Percentiles rank a stretch among this genome's conserved stretches.
Conservation (phyloP, 2,113 vertebrate species). For the Cariama cristata region DNA sequence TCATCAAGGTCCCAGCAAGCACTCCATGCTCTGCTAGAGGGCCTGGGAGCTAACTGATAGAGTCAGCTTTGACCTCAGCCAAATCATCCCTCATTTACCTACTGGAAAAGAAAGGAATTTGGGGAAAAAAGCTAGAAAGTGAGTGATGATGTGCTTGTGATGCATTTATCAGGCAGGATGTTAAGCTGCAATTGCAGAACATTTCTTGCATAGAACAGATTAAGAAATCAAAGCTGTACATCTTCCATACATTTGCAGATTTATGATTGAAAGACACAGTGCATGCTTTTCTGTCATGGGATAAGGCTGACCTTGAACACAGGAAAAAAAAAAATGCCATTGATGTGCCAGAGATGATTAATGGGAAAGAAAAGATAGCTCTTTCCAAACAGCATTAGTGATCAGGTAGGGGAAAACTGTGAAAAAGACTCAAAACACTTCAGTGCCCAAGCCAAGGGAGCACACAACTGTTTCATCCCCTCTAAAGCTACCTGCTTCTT, state of each 20-base stretch:
- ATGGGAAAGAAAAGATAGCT: background rate
- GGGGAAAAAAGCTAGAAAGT: background rate
- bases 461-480: background rate
- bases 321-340: background rate
- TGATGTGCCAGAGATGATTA: background rate
- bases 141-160: background rate
- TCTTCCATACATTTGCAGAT: constrained; percentile 32
- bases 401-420: background rate
- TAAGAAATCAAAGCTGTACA: constrained; percentile 30
- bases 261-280: constrained; percentile 16
- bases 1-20: background rate
- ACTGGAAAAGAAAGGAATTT: background rate
- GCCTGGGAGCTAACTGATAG: background rate
- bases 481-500: background rate
- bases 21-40: background rate
- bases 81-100: background rate
- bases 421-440: background rate
- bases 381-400: background rate
- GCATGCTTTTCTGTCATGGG: constrained; percentile 3
- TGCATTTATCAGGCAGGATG: background rate
- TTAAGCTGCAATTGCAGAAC: constrained; percentile 3
- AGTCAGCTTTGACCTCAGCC: background rate
- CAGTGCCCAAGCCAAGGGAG: background rate
- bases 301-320: constrained; percentile 15
- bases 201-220: constrained; percentile 5